Conservation (phyloP, 2,113 vertebrate genomes). For the Ranitomeya imitator region DNA sequence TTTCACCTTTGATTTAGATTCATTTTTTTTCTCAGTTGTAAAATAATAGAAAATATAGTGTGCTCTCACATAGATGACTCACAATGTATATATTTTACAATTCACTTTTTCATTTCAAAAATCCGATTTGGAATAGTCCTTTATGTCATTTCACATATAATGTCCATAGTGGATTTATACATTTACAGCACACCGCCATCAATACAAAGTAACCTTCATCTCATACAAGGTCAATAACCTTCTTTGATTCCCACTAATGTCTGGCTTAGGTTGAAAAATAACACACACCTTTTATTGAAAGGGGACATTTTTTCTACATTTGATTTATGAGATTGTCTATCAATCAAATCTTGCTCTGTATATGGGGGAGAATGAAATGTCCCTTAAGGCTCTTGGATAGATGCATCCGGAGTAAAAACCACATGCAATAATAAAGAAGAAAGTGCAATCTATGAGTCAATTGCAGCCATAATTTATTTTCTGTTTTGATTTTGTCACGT, state of each 20-base stretch:
- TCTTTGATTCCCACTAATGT: slow-evolving; percentile 18
- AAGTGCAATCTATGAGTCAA: slow-evolving; percentile 17
- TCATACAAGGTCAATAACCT: slow-evolving; percentile 16
- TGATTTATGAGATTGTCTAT: slow-evolving; percentile 35
- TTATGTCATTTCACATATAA: background rate
- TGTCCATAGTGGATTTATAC: background rate
- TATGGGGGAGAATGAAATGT: slow-evolving; percentile 9
- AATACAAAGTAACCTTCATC: slow-evolving; percentile 21
- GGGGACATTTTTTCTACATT: slow-evolving; percentile 22
- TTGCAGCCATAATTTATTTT: slow-evolving; percentile 14
- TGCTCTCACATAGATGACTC: background rate
- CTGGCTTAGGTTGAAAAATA: slow-evolving; percentile 14
- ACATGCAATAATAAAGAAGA: slow-evolving; percentile 2
- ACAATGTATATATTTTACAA: background rate
- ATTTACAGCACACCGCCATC: slow-evolving; percentile 17
- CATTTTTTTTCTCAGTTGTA: background rate
- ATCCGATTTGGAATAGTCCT: background rate
- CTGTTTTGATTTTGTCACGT: slow-evolving; percentile 25
- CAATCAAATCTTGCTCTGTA: slow-evolving; percentile 12
- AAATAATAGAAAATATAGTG: background rate
- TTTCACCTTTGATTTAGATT: background rate
- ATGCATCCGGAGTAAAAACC: slow-evolving; percentile 13
- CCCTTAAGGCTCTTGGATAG: slow-evolving; percentile 26
- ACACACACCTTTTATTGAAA: slow-evolving; percentile 38
- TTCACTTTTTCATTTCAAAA: background rate